Conservation (phyloP, 2,888 invertebrate genomes). For the Ophonus ardosiacus region DNA sequence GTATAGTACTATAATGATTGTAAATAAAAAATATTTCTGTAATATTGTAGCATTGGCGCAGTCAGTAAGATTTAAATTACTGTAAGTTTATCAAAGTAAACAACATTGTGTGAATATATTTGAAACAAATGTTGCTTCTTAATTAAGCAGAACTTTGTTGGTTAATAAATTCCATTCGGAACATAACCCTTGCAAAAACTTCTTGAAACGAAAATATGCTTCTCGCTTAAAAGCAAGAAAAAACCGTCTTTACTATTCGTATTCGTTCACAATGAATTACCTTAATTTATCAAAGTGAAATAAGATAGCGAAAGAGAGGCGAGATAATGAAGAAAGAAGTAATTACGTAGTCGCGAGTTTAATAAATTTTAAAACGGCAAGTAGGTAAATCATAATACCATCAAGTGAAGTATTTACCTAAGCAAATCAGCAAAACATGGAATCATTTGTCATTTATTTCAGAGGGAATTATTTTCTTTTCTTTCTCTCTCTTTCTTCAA, state of each 20-base stretch:
- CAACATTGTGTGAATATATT: no score
- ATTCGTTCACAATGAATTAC: constrained; percentile 34
- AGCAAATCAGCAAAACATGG: constrained; percentile 48
- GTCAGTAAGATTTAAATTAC: no score
- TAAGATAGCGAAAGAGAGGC: constrained; percentile 1
- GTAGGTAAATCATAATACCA: constrained; percentile 42
- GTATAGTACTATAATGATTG: no score
- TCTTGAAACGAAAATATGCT: constrained; percentile 4
- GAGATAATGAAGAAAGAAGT: constrained; percentile 35
- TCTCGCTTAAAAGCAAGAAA: background rate
- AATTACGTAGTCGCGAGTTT: constrained; percentile 12
- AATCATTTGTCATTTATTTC: constrained; percentile 52
- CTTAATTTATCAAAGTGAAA: constrained; percentile 41
- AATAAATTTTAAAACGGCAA: constrained; percentile 48
- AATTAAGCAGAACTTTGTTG: background rate
- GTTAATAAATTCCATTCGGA: background rate
- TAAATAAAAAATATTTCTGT: no score
- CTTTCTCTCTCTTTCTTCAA: constrained; percentile 13
- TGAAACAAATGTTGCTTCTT: background rate
- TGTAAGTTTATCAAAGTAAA: no score
- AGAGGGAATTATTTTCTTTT: constrained; percentile 20
- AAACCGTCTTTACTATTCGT: constrained; percentile 24
- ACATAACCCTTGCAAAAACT: background rate
- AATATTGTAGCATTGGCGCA: no score
- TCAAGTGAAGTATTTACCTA: constrained; percentile 30